Conservation (phyloP, 2,113 vertebrate genomes). For the Bombycilla garrulus region DNA sequence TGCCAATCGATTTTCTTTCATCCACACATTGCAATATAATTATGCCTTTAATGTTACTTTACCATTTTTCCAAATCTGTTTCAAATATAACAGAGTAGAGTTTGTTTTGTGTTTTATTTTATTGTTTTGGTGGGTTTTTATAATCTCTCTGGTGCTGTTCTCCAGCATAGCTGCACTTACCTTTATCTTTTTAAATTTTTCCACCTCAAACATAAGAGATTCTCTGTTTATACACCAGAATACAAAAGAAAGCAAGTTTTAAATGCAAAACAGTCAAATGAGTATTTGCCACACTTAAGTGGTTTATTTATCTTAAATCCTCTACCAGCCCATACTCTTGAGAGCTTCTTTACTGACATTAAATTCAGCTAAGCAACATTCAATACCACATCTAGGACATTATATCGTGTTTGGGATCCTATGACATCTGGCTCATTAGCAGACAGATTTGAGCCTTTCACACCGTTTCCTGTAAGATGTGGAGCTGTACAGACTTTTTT, state of each 20-base stretch:
- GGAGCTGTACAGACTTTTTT: not conserved
- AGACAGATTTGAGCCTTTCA: not conserved
- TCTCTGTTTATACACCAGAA: not conserved
- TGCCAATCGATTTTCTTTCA: not conserved
- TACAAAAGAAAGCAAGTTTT: not conserved
- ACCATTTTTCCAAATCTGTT: not conserved
- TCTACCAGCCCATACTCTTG: not conserved
- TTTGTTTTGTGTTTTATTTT: not conserved
- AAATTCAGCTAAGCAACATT: not conserved
- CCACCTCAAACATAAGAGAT: not conserved
- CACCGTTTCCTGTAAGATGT: not conserved
- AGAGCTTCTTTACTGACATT: not conserved
- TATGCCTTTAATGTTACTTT: not conserved
- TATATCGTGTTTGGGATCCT: not conserved
- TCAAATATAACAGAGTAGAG: not conserved
- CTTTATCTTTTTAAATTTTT: not conserved
- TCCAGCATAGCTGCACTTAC: not conserved
- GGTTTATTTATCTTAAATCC: not conserved
- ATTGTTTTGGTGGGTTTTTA: not conserved
- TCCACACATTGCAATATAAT: not conserved
- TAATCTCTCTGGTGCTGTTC: not conserved
- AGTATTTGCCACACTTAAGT: not conserved
- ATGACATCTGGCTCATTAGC: not conserved
- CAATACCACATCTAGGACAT: accelerated
- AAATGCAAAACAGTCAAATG: not conserved